Evolutionary conservation across 2,113 vertebrate genomes (phyloP).

Genomic region (Hyperopisus bebe): DNA sequence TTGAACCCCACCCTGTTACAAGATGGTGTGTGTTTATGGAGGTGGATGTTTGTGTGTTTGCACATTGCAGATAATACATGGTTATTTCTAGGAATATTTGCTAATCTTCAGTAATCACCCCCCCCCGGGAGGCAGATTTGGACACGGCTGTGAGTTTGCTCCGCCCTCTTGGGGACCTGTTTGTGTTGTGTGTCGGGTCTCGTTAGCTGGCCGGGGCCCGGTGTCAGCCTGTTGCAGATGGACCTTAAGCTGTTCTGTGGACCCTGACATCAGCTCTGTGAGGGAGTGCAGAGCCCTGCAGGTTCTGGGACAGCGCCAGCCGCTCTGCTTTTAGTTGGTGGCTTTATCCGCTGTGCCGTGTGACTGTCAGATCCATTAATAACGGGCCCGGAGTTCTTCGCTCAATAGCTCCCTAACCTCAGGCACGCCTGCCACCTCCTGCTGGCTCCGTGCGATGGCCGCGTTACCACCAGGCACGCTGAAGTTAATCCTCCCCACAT

Average conservation of each 20-base stretch:
- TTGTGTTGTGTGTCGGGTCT: not conserved
- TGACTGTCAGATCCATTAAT: not conserved
- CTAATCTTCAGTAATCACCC: not conserved
- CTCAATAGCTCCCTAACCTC: not conserved
- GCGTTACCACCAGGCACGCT: not conserved
- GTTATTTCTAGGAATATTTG: not conserved
- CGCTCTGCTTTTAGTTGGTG: not conserved
- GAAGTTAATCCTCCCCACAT: not conserved
- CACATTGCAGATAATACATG: not conserved
- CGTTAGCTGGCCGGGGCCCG: not conserved
- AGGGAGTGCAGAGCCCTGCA: not conserved
- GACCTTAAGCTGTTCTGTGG: not conserved
- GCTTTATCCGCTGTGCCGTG: not conserved
- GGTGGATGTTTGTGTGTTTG: not conserved
- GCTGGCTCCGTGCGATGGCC: not conserved
- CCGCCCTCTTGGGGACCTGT: not conserved
- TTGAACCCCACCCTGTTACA: not conserved
- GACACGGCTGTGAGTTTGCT: not conserved
- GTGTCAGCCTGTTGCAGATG: not conserved
- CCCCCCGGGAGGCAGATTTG: not conserved
- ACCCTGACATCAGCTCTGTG: not conserved
- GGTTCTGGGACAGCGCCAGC: not conserved
- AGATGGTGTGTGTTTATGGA: not conserved
- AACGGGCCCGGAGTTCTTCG: not conserved
- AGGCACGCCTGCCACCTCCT: not conserved